A percentile compares a stretch with the other conserved stretches of the same genome.
phyloP scores from a whole-genome alignment of 2,797 vertebrate species.

The Pangasius djambal region DNA sequence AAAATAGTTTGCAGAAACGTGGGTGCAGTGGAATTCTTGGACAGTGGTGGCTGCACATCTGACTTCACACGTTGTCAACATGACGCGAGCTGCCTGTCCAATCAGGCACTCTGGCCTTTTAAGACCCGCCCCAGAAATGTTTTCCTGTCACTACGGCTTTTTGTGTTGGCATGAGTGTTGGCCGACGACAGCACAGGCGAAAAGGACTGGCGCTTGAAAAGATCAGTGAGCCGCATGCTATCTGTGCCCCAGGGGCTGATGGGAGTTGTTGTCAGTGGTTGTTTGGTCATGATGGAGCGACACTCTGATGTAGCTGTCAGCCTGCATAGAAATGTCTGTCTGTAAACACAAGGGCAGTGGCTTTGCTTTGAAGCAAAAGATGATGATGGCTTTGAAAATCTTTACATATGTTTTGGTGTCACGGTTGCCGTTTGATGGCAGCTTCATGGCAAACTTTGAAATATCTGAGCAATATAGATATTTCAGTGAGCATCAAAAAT shows the following conservation, averaged over 20 bases:
- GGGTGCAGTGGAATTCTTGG: conserved; percentile 71
- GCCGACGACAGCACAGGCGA: conserved; percentile 37
- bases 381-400: conserved; percentile 20
- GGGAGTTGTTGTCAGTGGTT: conserved; percentile 74
- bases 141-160: conserved; percentile 66
- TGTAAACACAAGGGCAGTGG: conserved; percentile 25
- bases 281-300: conserved; percentile 69
- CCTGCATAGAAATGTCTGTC: conserved; percentile 35
- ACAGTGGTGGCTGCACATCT: conserved; percentile 67
- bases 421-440: background rate
- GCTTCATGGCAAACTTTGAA: conserved; percentile 6
- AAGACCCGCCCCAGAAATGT: conserved; percentile 59
- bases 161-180: conserved; percentile 72
- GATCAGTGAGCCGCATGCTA: conserved; percentile 75
- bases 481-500: background rate
- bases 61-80: conserved; percentile 68
- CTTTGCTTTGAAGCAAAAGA: conserved; percentile 27
- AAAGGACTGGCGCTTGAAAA: conserved; percentile 67
- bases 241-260: conserved; percentile 66
- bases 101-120: conserved; percentile 49
- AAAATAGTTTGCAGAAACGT: conserved; percentile 76
- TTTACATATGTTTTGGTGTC: conserved; percentile 14
- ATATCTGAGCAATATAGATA: background rate
- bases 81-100: conserved; percentile 54
- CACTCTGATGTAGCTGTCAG: conserved; percentile 59